These are phyloP conservation scores for Eurypyga helias DNA, from an alignment of 2,113 vertebrate genomes.

Conservation along the genomic window DNA sequence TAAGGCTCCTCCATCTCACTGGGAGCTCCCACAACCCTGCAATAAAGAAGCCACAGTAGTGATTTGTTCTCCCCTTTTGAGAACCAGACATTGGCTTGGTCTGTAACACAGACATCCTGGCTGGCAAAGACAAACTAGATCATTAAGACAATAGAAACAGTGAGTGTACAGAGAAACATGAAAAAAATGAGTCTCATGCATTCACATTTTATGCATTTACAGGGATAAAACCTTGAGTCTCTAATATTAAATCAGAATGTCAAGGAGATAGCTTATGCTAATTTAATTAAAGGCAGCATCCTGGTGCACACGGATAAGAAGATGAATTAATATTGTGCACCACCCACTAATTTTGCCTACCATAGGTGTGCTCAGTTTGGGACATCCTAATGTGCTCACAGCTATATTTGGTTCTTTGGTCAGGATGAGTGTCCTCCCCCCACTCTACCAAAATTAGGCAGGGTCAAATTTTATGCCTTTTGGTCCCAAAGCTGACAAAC, in stretches of 20 bases:
- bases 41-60: background rate
- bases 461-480: background rate
- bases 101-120: background rate
- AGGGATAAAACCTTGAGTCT: background rate
- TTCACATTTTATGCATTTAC: constrained; percentile 4
- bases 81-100: background rate
- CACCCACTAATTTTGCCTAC: constrained; percentile 23
- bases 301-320: background rate
- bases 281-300: constrained; percentile 62
- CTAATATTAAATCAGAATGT: constrained; percentile 22
- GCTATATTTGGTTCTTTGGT: background rate
- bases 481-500: background rate
- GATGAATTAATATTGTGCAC: background rate
- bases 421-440: background rate
- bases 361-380: background rate
- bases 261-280: constrained; percentile 55
- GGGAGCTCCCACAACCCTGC: background rate
- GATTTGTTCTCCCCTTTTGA: background rate
- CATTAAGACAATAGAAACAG: constrained; percentile 21
- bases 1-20: background rate
- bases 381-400: background rate
- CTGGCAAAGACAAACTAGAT: constrained; percentile 8
- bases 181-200: background rate
- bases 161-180: background rate
- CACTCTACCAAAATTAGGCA: background rate